A percentile compares a stretch with the other conserved stretches of the same genome.
Conservation (phyloP, 2,113 vertebrate genomes). For the Chitala chitala region DNA sequence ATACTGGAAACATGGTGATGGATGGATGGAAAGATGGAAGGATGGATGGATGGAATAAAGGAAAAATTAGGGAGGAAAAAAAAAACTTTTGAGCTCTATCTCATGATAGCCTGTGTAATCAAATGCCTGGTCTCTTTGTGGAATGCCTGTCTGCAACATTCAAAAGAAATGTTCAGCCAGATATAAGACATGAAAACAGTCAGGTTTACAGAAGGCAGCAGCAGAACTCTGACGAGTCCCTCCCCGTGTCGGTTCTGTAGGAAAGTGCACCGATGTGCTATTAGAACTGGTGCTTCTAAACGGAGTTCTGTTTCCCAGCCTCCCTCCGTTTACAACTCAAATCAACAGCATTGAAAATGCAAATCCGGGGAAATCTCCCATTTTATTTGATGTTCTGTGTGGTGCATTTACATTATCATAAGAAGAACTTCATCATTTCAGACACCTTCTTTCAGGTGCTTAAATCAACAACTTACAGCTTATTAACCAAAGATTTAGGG, state of each 20-base stretch:
- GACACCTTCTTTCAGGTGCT: slow-evolving; percentile 40
- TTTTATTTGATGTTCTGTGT: slow-evolving; percentile 42
- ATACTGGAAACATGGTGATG: not conserved
- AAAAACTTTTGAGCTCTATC: not conserved
- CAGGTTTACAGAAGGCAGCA: slow-evolving; percentile 2
- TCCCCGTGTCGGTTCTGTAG: slow-evolving; percentile 1
- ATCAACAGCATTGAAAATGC: slow-evolving; percentile 49
- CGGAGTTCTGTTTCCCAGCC: not conserved
- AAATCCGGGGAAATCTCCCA: slow-evolving; percentile 49
- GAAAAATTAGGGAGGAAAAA: not conserved
- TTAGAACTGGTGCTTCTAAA: not conserved
- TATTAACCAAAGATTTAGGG: slow-evolving; percentile 48
- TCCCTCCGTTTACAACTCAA: slow-evolving; percentile 34
- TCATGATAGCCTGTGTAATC: not conserved
- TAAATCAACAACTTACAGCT: slow-evolving; percentile 55
- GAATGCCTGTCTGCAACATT: not conserved
- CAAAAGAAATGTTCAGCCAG: slow-evolving; percentile 4
- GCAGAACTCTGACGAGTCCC: slow-evolving; percentile 7
- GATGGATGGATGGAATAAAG: not conserved
- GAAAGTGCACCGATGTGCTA: not conserved
- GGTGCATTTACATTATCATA: slow-evolving; percentile 40
- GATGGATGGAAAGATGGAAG: not conserved
- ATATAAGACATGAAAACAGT: slow-evolving; percentile 15
- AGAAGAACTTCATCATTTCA: slow-evolving; percentile 28
- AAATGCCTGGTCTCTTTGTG: slow-evolving; percentile 10